Evolutionary conservation across 2,797 vertebrate genomes (phyloP).

Genomic region (Anolis apletophallus): DNA sequence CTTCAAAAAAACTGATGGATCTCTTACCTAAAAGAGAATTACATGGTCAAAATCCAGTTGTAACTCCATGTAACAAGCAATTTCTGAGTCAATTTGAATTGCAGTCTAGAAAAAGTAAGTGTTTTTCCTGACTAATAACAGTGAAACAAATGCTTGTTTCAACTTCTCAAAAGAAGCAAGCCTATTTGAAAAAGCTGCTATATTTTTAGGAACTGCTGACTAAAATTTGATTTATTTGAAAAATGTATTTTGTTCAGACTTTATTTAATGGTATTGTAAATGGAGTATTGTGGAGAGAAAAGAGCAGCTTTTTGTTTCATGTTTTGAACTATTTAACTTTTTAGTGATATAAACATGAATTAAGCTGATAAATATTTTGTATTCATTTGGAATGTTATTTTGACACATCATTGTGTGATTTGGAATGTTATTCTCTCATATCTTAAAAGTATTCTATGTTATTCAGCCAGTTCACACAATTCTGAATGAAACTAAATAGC

Average conservation of each 20-base stretch:
- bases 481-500: background rate
- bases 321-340: background rate
- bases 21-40: constrained; percentile 96
- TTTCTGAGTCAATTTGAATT: constrained; percentile 99
- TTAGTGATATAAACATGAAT: background rate
- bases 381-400: background rate
- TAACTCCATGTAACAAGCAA: constrained; percentile 98
- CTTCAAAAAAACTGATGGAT: constrained; percentile 97
- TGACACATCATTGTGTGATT: background rate
- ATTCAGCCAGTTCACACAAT: background rate
- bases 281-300: background rate
- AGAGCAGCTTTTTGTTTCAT: background rate
- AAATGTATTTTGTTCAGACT: background rate
- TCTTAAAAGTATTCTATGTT: background rate
- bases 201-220: background rate
- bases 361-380: background rate
- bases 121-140: constrained; percentile 23
- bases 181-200: background rate
- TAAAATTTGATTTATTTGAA: constrained; percentile 6
- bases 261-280: background rate
- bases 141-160: background rate
- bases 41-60: constrained; percentile 97
- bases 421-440: background rate
- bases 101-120: constrained; percentile 98
- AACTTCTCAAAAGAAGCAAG: background rate